Evolutionary conservation across 2,888 invertebrate genomes (phyloP), one percentile per base, ranked within the genome.

Genomic region (Drosophila subsilvestris): DNA sequence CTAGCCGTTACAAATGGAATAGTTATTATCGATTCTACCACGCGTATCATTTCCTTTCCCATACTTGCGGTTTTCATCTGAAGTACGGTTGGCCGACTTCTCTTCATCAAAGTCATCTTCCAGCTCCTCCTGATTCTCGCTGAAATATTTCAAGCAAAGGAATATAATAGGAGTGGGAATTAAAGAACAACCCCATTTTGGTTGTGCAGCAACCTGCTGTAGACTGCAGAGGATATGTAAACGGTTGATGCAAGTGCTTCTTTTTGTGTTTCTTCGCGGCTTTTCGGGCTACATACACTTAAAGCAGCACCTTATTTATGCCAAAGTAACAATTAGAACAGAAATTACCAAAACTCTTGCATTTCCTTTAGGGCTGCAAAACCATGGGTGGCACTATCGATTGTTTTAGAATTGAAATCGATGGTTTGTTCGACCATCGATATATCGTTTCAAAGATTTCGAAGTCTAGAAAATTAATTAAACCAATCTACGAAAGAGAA

Each of bases 91-190:
- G 5, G 93, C 92, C 5, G 95, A 95, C 89, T 94, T 95, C 9
- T 93, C 89, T 79, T 96, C 96, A 65, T 96, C 96, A 0, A 93
- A 94, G n/a, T 96, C 96, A 68, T 96, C 96, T 55, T 95, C 95
- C 80, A 93, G 91, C 57, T 94, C 93, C 14, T 91, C 91, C 49
- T 88, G 65, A 44, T 78, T 87, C 29, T 89, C 90, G 72, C 91
- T 91, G 68, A 51, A 79, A 71, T 58, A 59, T 73, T 58, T 49
- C 22, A 65, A 54, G 57, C 37, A 37, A 37, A 32, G 32, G 7
- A 37, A 27, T 37, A n/a, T 7, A 37, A 27, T 37, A 7, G 37
- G 37, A 37, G 37, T 37, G 37, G 37, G n/a, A 37, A 37, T 37
- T 37, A n/a, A n/a, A 37, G 14, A 58, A 45, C 55, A 74, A 56